These are phyloP conservation scores for Metridium senile DNA, from an alignment of 92 coral and sea anemone genomes.

Conservation along the genomic window DNA sequence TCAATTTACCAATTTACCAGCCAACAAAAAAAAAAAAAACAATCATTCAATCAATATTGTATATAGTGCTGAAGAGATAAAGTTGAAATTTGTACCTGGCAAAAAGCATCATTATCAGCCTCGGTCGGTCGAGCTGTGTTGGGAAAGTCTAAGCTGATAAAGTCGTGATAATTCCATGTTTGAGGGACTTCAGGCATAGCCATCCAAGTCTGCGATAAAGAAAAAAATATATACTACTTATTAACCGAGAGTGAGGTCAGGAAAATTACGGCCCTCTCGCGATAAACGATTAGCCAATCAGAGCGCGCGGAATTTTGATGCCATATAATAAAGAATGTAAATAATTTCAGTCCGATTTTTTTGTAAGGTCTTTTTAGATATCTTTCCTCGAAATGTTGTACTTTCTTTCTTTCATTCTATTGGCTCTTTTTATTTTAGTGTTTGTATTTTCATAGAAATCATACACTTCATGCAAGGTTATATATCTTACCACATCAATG, in stretches of 20 bases:
- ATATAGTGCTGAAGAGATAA: too few relatives aligned
- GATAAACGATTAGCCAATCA: not conserved
- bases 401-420: not conserved
- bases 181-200: constrained; percentile 11
- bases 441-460: not conserved
- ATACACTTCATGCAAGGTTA: not conserved
- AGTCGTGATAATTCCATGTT: constrained; percentile 16
- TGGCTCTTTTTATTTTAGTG: not conserved
- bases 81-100: too few relatives aligned
- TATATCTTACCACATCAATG: constrained; percentile 15
- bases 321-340: not conserved
- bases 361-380: too few relatives aligned
- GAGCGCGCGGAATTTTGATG: too few relatives aligned
- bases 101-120: constrained; percentile 24
- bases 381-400: too few relatives aligned
- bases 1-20: too few relatives aligned
- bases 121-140: constrained; percentile 8
- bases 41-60: too few relatives aligned
- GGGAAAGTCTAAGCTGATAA: constrained; percentile 9
- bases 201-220: constrained; percentile 12
- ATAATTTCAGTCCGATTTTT: not conserved
- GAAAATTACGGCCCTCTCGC: not conserved
- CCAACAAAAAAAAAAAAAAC: too few relatives aligned
- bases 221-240: too few relatives aligned
- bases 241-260: not conserved